phyloP scores from a whole-genome alignment of 2,113 vertebrate genomes.

The Neofelis nebulosa region DNA sequence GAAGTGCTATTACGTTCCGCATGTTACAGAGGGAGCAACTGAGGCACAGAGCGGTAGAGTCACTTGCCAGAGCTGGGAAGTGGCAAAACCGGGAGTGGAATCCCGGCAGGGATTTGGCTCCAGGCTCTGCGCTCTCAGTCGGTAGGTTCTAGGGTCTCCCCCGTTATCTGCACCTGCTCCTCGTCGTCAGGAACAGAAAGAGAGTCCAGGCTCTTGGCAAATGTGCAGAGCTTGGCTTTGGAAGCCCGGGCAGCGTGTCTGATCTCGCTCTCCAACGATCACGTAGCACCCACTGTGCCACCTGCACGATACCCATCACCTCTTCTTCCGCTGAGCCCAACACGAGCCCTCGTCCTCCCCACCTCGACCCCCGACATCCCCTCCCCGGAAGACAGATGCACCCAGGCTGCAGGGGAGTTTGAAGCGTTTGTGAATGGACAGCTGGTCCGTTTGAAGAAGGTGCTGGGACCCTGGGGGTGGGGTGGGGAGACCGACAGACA shows the following conservation, averaged over 20 bases:
- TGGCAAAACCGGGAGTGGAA: neutral
- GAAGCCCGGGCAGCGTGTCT: neutral
- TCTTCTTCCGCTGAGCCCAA: neutral
- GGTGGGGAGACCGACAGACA: neutral
- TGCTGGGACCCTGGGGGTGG: neutral
- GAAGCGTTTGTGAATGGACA: constrained; percentile 52
- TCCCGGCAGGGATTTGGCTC: neutral
- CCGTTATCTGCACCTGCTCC: neutral
- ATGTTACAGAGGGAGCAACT: neutral
- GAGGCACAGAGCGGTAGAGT: neutral
- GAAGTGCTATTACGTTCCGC: neutral
- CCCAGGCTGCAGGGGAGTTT: constrained; percentile 15
- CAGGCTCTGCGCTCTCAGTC: neutral
- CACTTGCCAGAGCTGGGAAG: neutral
- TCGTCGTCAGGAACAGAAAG: neutral
- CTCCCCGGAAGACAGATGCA: neutral
- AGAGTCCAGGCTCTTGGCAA: neutral
- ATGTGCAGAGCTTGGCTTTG: neutral
- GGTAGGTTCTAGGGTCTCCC: neutral
- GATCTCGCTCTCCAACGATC: neutral
- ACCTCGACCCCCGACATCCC: neutral
- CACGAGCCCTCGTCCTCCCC: neutral
- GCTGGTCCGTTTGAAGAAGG: constrained; percentile 64
- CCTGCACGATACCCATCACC: too few species aligned
- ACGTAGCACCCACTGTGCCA: neutral